Evolutionary conservation across 2,888 invertebrate species (phyloP), one percentile per base, ranked within the genome.

Genomic region (Lepidochitona cinerea): DNA sequence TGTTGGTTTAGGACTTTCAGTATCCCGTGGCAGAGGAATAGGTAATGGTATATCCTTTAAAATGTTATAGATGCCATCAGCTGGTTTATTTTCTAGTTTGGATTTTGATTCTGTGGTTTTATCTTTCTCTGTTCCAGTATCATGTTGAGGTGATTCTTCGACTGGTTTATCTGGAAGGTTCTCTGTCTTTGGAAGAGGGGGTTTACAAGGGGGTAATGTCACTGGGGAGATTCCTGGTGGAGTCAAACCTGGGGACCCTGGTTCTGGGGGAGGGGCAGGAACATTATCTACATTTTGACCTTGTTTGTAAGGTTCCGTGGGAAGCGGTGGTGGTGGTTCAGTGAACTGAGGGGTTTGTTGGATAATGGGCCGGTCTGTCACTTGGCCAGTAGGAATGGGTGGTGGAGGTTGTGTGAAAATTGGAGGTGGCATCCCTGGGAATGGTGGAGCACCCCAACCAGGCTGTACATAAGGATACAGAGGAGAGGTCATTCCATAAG

Each of bases 321-420:
- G 66, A 2, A 66, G 66, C 1, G 66, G 66, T 9, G 71, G 71
- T 41, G 71, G 41, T 23, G 65, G 67, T 32, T 68, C 18, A 14
- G 59, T 4, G 26, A 29, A n/a, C 70, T 71, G 49, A 59, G 70
- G 1, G 78, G 81, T 26, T 78, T 74, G 0, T 76, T 66, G n/a
- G 75, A 74, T 7, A 77, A 73, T 29, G 74, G 75, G 3, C 33
- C 71, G 52, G 71, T 79, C 36, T 79, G 76, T 70, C 78, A 71
- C 32, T 77, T 67, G 1, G 78, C 76, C 12, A 76, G 77, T 54
- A 75, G 64, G 37, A 67, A 52, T 35, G 71, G 68, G 59, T 14
- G 59, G 59, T 1, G 59, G 59, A 2, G 32, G 23, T 26, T 59
- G 59, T 26, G 18, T 18, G 59, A 32, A 26, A 9, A 29, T 29